Base-by-base conservation (phyloP, 2,888 invertebrate species). In the Hydrotaea diabolus region DNA sequence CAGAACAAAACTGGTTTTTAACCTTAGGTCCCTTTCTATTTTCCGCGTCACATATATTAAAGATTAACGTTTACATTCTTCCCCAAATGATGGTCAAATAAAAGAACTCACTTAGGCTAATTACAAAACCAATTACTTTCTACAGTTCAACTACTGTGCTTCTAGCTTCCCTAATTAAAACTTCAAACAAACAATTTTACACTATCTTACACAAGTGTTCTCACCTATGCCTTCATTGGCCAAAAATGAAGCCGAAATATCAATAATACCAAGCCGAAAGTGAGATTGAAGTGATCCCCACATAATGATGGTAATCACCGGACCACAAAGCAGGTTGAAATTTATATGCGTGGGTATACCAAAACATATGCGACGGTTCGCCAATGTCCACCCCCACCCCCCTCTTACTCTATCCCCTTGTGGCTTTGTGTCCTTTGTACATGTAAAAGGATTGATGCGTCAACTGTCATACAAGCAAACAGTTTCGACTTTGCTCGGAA, bases 361-460 rank as follows among this genome's bases (percentile, higher is more conserved):
- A 31, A 4, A 69, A 69, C 69, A 69, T 23, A 69, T 46, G 69
- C 46, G 69, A 46, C 9, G 39, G 43, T 21, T 43, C 7, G 43
- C 15, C 1, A 15, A 43, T 2, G 3, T 49, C 15, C 15, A 49
- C 49, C n/a, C 49, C n/a, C 2, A 13, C 62, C 62, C n/a, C 31
- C n/a, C 31, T 59, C 59, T 19, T 26, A 11, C 2, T 13, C 17
- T 49, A 8, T 49, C 49, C n/a, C n/a, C 69, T 69, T 69, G 69
- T 69, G 69, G 69, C 46, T 69, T 69, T 69, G 69, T 69, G 69
- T 69, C 43, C 69, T 69, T 69, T 69, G 69, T 69, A 13, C 46
- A 43, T 46, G 66, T 43, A 19, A 78, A 78, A 79, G 46, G 64
- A 74, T 74, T 79, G 55, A 73, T 74, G 66, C 43, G 43, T 66